A percentile compares a stretch with the other conserved stretches of the same genome.
phyloP scores from a whole-genome alignment of 1,140 invertebrate species.

The Harpegnathos saltator region DNA sequence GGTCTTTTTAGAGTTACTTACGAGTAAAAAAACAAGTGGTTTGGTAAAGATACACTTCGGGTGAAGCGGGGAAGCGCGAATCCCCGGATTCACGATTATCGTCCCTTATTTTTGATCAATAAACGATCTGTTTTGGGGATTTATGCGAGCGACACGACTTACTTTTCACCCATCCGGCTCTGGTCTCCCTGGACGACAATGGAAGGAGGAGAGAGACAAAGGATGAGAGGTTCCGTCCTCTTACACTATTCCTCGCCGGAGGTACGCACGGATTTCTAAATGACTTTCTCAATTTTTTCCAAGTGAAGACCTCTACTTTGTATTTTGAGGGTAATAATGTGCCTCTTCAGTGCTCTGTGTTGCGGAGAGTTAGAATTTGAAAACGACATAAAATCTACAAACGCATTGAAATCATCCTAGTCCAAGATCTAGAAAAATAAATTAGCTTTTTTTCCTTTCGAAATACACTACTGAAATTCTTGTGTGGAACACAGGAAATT shows the following conservation, averaged over 20 bases:
- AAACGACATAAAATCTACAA: too few species aligned
- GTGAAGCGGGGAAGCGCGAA: slow-evolving; percentile 79
- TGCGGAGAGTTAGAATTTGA: too few species aligned
- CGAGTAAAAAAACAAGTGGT: slow-evolving; percentile 74
- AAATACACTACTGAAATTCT: too few species aligned
- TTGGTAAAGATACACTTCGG: slow-evolving; percentile 77
- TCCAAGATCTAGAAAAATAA: too few species aligned
- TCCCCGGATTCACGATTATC: slow-evolving; percentile 80
- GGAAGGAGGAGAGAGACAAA: neutral
- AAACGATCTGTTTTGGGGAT: slow-evolving; percentile 83
- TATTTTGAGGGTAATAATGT: too few species aligned
- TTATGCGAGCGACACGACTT: slow-evolving; percentile 64
- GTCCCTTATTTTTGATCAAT: slow-evolving; percentile 83
- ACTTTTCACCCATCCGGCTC: slow-evolving; percentile 32
- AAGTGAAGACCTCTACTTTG: neutral
- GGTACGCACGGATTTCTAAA: neutral
- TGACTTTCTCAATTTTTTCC: neutral
- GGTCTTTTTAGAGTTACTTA: slow-evolving; percentile 80
- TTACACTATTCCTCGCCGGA: neutral
- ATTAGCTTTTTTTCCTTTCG: too few species aligned
- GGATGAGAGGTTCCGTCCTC: neutral
- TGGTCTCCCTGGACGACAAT: neutral
- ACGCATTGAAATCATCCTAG: too few species aligned
- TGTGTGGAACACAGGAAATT: too few species aligned
- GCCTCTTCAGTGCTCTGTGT: too few species aligned